These are phyloP conservation scores for Oryzias sinensis DNA, from an alignment of 2,797 vertebrate genomes.

Conservation along the genomic window DNA sequence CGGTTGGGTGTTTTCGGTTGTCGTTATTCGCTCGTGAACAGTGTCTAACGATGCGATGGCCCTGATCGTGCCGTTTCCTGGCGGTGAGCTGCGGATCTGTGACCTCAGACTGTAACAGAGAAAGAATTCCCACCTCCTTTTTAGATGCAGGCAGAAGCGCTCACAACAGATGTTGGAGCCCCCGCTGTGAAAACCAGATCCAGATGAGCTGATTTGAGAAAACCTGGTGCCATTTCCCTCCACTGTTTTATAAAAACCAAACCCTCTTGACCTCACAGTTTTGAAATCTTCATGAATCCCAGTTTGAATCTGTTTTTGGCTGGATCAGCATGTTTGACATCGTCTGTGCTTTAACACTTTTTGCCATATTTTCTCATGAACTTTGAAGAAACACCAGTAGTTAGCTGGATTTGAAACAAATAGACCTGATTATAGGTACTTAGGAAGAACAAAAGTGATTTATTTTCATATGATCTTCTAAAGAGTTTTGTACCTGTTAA, in stretches of 20 bases:
- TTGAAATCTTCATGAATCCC: conserved; percentile 43
- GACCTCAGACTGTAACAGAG: conserved; percentile 81
- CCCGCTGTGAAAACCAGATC: conserved; percentile 39
- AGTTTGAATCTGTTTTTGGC: conserved; percentile 32
- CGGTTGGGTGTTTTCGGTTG: conserved; percentile 38
- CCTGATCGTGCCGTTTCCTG: conserved; percentile 38
- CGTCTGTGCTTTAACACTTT: conserved; percentile 33
- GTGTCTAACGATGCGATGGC: conserved; percentile 37
- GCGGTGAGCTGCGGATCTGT: conserved; percentile 60
- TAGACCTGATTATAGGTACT: background rate
- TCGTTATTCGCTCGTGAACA: conserved; percentile 50
- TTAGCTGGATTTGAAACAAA: conserved; percentile 15
- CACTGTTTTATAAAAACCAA: conserved; percentile 45
- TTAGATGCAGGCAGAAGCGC: conserved; percentile 46
- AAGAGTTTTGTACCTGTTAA: conserved; percentile 2
- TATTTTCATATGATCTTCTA: background rate
- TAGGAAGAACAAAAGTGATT: background rate
- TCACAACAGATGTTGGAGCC: conserved; percentile 49
- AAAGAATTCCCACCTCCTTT: conserved; percentile 64
- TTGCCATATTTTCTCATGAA: conserved; percentile 29
- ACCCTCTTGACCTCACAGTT: conserved; percentile 56
- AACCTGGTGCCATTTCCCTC: conserved; percentile 62
- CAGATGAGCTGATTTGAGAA: conserved; percentile 26
- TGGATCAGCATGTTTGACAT: conserved; percentile 35
- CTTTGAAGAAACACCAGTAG: conserved; percentile 1